phyloP scores from a whole-genome alignment of 1,140 invertebrate genomes.

The Drosophila chauvacae region DNA sequence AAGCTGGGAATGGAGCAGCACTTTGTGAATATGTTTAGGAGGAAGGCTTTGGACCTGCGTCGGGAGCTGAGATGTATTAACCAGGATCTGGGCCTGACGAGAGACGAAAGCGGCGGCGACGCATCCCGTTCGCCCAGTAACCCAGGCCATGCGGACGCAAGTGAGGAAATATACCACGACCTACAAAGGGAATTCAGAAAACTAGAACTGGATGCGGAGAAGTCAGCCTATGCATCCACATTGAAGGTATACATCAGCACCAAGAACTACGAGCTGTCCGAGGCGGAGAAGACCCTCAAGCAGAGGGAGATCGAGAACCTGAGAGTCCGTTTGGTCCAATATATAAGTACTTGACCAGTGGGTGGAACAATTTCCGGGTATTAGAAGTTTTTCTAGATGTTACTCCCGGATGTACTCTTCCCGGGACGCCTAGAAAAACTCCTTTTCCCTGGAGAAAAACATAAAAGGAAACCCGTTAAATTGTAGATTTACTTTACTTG shows the following conservation, averaged over 20 bases:
- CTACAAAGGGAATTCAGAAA: slow-evolving; percentile 37
- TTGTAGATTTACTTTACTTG: slow-evolving; percentile 12
- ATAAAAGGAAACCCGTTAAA: neutral
- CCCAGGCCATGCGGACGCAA: neutral
- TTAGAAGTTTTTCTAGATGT: slow-evolving; percentile 14
- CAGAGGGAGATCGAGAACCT: slow-evolving; percentile 46
- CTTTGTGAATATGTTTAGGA: slow-evolving; percentile 44
- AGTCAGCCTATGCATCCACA: slow-evolving; percentile 29
- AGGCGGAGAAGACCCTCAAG: slow-evolving; percentile 48
- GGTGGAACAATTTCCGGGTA: neutral
- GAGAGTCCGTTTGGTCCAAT: slow-evolving; percentile 28
- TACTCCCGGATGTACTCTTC: neutral
- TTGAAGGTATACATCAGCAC: slow-evolving; percentile 57
- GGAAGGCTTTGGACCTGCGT: slow-evolving; percentile 44
- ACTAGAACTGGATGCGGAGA: slow-evolving; percentile 46
- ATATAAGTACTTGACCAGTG: slow-evolving; percentile 5
- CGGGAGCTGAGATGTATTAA: slow-evolving; percentile 36
- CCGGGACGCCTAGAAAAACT: slow-evolving; percentile 16
- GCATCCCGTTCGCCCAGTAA: neutral
- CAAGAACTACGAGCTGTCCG: slow-evolving; percentile 61
- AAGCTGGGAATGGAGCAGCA: slow-evolving; percentile 51
- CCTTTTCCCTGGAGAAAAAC: neutral
- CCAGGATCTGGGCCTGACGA: neutral
- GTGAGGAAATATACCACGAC: slow-evolving; percentile 22
- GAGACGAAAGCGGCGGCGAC: slow-evolving; percentile 53